Base-by-base conservation (phyloP, 2,113 vertebrate species). In the Ciconia stormi region DNA sequence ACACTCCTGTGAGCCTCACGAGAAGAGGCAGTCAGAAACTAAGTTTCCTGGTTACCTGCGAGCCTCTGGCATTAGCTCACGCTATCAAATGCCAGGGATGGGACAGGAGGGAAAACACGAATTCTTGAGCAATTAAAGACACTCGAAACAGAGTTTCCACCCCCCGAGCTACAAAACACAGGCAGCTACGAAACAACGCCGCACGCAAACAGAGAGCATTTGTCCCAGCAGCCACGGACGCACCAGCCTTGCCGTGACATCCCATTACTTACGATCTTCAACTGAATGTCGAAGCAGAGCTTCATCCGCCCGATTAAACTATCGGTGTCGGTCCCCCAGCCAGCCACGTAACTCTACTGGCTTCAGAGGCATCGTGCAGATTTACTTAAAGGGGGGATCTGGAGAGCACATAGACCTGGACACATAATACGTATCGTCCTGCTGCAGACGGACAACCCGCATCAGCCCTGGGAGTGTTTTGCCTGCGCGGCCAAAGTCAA, bases 271-370 rank as follows among this genome's bases (percentile, higher is more conserved):
- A 19, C 0, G 0, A 19, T 11, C 38, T 8, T 17, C 61, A 42
- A 13, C 6, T 4, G 2, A 49, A 42, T 0, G 7, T 4, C 62
- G 42, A 16, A 36, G 61, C 30, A 26, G 21, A 38, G 46, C 53
- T 72, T 10, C 84, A 12, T 6, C 47, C 30, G 12, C 21, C 17
- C n/a, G 6, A 16, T 9, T 16, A 23, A 18, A 3, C 8, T 2
- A 21, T 8, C 8, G 0, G 6, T 1, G n/a, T 13, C 17, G 7
- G 62, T 3, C 46, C 30, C n/a, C 22, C 36, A 5, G 0, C 34
- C 3, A 59, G 78, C 61, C 66, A 44, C 4, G 1, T 12, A 84
- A 49, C 38, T 6, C 46, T 23, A 15, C 13, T 0, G 26, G 7
- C 26, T 9, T 23, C 25, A 82, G 19, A 11, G 38, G 10, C 16